Conservation (phyloP, 2,888 invertebrate genomes). For the Melinaea menophilus region DNA sequence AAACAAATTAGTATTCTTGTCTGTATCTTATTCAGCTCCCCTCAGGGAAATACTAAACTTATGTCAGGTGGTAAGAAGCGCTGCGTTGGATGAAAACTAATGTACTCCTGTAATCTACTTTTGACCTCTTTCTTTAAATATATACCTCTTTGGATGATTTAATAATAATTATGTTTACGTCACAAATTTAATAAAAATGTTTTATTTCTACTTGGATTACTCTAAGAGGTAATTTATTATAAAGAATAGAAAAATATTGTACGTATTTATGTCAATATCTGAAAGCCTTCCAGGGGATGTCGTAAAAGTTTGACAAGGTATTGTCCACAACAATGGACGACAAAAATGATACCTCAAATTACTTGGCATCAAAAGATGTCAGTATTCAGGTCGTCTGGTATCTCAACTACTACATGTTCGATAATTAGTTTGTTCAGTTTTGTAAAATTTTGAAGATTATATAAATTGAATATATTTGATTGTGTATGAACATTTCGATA, state of each 20-base stretch:
- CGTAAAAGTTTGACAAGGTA: conserved; percentile 9
- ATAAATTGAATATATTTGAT: too few species aligned
- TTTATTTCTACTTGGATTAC: too few species aligned
- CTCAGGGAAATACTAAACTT: conserved; percentile 3
- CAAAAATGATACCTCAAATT: conserved; percentile 10
- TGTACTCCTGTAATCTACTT: conserved; percentile 9
- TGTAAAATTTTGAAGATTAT: too few species aligned
- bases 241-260: not conserved
- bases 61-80: not conserved
- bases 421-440: too few species aligned
- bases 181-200: too few species aligned
- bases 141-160: not conserved
- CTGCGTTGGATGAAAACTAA: not conserved
- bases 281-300: conserved; percentile 1
- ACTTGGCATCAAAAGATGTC: conserved; percentile 1
- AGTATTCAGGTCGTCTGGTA: not conserved
- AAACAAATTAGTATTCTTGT: not conserved
- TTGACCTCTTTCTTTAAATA: not conserved
- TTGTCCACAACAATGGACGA: conserved; percentile 6
- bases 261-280: conserved; percentile 4
- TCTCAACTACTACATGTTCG: too few species aligned
- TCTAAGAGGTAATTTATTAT: not conserved
- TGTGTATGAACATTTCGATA: too few species aligned
- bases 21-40: not conserved
- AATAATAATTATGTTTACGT: too few species aligned